phyloP scores from a whole-genome alignment of 2,113 vertebrate species.

The Phrynosoma blainvillii region DNA sequence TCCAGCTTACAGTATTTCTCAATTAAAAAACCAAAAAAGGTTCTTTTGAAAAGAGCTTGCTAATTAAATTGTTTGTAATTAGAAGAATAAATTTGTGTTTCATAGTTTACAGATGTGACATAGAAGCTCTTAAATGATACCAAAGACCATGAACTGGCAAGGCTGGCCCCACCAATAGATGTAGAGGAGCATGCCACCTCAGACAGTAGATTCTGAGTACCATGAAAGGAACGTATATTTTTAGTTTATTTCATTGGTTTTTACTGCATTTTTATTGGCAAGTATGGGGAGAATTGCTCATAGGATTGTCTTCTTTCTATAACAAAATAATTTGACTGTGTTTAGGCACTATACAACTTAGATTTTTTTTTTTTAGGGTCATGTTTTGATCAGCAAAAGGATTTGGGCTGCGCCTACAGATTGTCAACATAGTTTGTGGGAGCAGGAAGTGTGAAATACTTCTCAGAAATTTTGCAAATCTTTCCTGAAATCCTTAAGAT shows the following conservation, averaged over 20 bases:
- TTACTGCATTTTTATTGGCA: background rate
- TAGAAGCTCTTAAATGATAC: background rate
- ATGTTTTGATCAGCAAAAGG: too few species aligned
- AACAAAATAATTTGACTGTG: too few species aligned
- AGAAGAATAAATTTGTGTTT: background rate
- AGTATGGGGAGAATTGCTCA: accelerated
- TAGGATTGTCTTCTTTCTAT: too few species aligned
- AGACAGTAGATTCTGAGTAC: too few species aligned
- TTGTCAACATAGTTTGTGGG: background rate
- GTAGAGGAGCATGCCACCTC: too few species aligned
- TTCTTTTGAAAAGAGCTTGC: constrained; percentile 20
- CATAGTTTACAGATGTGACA: background rate
- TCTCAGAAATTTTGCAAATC: background rate
- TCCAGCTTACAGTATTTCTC: background rate
- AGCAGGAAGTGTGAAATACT: background rate
- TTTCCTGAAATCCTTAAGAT: background rate
- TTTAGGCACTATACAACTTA: too few species aligned
- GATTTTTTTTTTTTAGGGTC: too few species aligned
- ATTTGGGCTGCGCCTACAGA: background rate
- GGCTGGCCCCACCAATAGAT: too few species aligned
- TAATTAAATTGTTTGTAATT: background rate
- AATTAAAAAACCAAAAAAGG: constrained; percentile 10
- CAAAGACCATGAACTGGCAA: background rate
- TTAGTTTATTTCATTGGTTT: too few species aligned
- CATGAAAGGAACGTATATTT: too few species aligned